Percentiles rank a stretch among this genome's conserved stretches.
Conservation (phyloP, 1,140 invertebrate species). For the Oedothorax gibbosus region DNA sequence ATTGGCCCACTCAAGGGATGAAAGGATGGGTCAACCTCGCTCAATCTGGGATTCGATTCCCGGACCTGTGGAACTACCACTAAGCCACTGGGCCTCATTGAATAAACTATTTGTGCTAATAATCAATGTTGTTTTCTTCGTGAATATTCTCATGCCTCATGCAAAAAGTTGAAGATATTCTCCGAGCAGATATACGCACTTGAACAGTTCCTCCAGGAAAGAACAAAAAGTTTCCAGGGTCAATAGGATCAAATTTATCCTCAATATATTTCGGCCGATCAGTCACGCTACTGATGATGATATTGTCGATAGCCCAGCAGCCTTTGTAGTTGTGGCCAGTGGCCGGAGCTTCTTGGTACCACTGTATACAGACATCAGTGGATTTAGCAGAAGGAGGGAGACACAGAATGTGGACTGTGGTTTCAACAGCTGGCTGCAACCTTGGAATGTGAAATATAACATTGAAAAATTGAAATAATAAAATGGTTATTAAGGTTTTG, state of each 20-base stretch:
- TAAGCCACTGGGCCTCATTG: no score
- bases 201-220: constrained; percentile 67
- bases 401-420: constrained; percentile 66
- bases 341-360: constrained; percentile 60
- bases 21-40: no score
- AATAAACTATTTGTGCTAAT: no score
- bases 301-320: constrained; percentile 70
- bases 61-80: no score
- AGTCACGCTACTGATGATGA: constrained; percentile 67
- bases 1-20: no score
- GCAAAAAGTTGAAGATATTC: background rate
- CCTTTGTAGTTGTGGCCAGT: constrained; percentile 49
- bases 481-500: no score
- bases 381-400: constrained; percentile 66
- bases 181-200: constrained; percentile 5
- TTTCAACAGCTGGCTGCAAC: constrained; percentile 66
- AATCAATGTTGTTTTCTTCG: no score
- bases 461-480: background rate
- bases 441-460: constrained; percentile 63
- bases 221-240: constrained; percentile 69
- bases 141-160: no score
- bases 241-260: constrained; percentile 69
- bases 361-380: constrained; percentile 66
- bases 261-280: constrained; percentile 65
- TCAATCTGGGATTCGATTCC: no score